These are phyloP conservation scores for Cryptus viduatorius DNA, from an alignment of 2,888 invertebrate species.

Conservation along the genomic window DNA sequence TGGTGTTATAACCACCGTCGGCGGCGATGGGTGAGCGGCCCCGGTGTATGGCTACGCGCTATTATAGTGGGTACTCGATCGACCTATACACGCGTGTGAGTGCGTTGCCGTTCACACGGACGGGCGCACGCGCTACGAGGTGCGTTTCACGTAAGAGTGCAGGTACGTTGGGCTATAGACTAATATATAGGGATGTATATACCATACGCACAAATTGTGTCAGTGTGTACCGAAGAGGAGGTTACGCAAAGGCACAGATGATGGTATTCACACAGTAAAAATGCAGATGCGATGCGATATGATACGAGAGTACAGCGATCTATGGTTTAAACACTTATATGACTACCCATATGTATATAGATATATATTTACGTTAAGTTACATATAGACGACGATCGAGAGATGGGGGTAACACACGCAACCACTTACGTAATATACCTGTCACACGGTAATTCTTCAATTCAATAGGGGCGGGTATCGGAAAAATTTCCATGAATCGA, in stretches of 20 bases:
- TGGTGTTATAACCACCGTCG: conserved; percentile 69
- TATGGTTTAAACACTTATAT: conserved; percentile 1
- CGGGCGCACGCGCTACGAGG: conserved; percentile 63
- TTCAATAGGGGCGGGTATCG: conserved; percentile 42
- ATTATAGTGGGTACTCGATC: conserved; percentile 47
- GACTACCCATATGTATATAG: background rate
- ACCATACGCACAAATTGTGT: background rate
- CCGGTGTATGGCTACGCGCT: conserved; percentile 44
- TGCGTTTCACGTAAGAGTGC: conserved; percentile 44
- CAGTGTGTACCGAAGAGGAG: conserved; percentile 6
- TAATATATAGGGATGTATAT: background rate
- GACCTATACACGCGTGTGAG: conserved; percentile 34
- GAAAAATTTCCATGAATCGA: conserved; percentile 54
- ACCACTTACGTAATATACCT: conserved; percentile 76
- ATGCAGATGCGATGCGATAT: conserved; percentile 54
- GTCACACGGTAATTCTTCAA: conserved; percentile 71
- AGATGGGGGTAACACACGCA: conserved; percentile 62
- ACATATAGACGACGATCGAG: conserved; percentile 27
- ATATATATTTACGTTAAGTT: background rate
- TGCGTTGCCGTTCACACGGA: conserved; percentile 51
- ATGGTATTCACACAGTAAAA: conserved; percentile 12
- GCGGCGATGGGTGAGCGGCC: conserved; percentile 54
- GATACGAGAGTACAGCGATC: conserved; percentile 12
- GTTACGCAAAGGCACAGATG: background rate
- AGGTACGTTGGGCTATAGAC: conserved; percentile 54